Evolutionary conservation across 2,888 invertebrate species (phyloP).

Genomic region (Neoitamus cyanurus): DNA sequence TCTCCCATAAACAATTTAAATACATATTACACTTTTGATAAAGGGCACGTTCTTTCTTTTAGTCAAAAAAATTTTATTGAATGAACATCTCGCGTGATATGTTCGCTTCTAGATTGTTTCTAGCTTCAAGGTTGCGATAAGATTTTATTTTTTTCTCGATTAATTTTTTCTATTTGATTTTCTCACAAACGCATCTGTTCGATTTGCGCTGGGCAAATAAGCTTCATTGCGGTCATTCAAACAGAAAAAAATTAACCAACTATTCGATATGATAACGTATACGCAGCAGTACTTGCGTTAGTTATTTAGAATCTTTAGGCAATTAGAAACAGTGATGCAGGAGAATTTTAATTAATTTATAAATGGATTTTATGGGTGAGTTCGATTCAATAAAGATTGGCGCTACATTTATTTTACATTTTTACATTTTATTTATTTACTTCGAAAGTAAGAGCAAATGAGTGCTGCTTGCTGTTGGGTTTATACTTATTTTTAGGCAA

Average conservation of each 20-base stretch:
- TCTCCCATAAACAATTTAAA: neutral
- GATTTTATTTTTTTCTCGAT: neutral
- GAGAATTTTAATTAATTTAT: neutral
- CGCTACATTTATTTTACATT: too few species aligned
- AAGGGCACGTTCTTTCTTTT: neutral
- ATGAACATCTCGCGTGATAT: neutral
- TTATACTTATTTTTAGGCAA: too few species aligned
- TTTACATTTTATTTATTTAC: neutral
- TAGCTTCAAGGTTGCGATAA: neutral
- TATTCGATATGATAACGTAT: neutral
- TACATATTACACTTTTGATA: neutral
- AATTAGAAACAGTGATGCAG: neutral
- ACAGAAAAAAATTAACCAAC: neutral
- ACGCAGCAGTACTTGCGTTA: neutral
- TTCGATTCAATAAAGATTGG: neutral
- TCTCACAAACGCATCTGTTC: neutral
- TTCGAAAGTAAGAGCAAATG: neutral
- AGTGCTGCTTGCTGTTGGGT: too few species aligned
- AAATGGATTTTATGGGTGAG: neutral
- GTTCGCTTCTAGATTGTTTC: neutral
- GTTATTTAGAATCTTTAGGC: neutral
- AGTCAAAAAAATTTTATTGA: neutral
- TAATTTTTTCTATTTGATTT: neutral
- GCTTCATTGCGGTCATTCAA: neutral
- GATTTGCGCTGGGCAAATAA: neutral